These are phyloP conservation scores for Petroica traversi DNA, from an alignment of 2,113 vertebrate species.

Conservation along the genomic window DNA sequence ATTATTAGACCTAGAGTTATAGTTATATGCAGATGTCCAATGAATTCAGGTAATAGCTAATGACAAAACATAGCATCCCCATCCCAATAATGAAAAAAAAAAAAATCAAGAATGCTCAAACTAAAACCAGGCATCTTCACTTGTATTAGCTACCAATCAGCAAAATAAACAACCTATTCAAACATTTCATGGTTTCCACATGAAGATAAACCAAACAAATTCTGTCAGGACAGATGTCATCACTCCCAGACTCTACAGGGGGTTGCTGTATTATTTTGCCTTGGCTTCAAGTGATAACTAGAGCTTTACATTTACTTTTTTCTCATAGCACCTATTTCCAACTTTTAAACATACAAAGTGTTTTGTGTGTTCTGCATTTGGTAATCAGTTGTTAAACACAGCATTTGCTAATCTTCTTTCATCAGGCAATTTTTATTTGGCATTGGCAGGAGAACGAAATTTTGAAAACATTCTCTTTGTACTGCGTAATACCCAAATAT, in stretches of 20 bases:
- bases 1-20: neutral
- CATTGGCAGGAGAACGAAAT: slow-evolving; percentile 6
- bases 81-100: neutral
- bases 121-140: slow-evolving; percentile 36
- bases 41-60: slow-evolving; percentile 10
- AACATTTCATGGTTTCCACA: slow-evolving; percentile 56
- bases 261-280: slow-evolving; percentile 56
- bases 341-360: slow-evolving; percentile 62
- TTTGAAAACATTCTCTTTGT: slow-evolving; percentile 23
- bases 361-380: slow-evolving; percentile 53
- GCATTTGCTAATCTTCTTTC: slow-evolving; percentile 64
- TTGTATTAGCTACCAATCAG: slow-evolving; percentile 64
- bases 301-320: slow-evolving; percentile 46
- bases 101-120: neutral
- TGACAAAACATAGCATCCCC: neutral
- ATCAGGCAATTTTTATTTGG: slow-evolving; percentile 58
- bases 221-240: slow-evolving; percentile 72
- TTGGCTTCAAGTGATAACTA: slow-evolving; percentile 52
- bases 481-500: neutral
- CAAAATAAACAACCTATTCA: slow-evolving; percentile 69
- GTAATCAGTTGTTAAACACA: slow-evolving; percentile 43
- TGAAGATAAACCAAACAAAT: slow-evolving; percentile 70
- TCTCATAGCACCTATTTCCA: slow-evolving; percentile 64
- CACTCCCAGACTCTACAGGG: slow-evolving; percentile 49
- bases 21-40: neutral